A percentile compares a stretch with the other conserved stretches of the same genome.
These are phyloP conservation scores for Oscheius myriophilus DNA, from an alignment of 2,888 invertebrate genomes.

Conservation along the genomic window DNA sequence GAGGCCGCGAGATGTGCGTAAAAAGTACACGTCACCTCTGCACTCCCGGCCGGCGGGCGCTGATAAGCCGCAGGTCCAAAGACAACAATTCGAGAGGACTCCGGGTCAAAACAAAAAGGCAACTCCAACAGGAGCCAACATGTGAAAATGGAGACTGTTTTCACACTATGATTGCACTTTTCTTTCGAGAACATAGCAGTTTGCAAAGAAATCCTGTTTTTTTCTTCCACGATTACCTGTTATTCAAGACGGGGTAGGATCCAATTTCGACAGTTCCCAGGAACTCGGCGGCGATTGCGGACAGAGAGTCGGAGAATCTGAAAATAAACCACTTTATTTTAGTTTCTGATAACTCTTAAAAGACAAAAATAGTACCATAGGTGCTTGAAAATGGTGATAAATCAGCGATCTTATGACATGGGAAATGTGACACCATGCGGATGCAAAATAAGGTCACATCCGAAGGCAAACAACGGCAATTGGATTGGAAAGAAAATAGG, in stretches of 20 bases:
- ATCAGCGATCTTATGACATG: too few relatives aligned
- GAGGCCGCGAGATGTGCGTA: too few relatives aligned
- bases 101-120: neutral
- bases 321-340: neutral
- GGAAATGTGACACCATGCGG: neutral
- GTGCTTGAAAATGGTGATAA: too few relatives aligned
- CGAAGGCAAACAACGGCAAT: too few relatives aligned
- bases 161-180: too few relatives aligned
- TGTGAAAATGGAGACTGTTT: too few relatives aligned
- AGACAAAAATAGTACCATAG: too few relatives aligned
- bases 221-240: slow-evolving; percentile 68
- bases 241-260: slow-evolving; percentile 76
- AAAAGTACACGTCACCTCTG: slow-evolving; percentile 2
- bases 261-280: slow-evolving; percentile 75
- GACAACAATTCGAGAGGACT: neutral
- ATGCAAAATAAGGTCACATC: too few relatives aligned
- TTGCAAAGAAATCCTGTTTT: too few relatives aligned
- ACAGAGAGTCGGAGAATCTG: slow-evolving; percentile 72
- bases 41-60: neutral
- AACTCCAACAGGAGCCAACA: neutral
- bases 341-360: too few relatives aligned
- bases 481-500: too few relatives aligned
- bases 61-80: slow-evolving; percentile 19
- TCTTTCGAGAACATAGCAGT: neutral
- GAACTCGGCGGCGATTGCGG: slow-evolving; percentile 73